Conservation (phyloP, 2,888 invertebrate species). For the Seira ritae region DNA sequence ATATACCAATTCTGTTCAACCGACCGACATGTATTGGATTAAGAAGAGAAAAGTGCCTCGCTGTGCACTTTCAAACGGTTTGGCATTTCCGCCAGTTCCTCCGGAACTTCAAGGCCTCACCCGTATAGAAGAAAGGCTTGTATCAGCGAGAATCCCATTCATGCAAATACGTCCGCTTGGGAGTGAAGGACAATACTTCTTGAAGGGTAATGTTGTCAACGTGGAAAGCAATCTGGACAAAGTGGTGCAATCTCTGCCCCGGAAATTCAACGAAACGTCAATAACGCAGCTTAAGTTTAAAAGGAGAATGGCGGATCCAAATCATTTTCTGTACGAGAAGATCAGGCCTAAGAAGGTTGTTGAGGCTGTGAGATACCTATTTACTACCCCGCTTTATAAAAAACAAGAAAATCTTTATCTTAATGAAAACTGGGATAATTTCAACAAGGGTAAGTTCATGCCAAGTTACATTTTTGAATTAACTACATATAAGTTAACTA, state of each 20-base stretch:
- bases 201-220: slow-evolving; percentile 52
- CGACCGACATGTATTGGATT: too few species aligned
- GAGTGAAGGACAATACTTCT: slow-evolving; percentile 32
- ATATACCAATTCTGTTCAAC: too few species aligned
- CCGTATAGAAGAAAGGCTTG: slow-evolving; percentile 46
- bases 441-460: too few species aligned
- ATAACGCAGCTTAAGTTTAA: slow-evolving; percentile 45
- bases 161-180: slow-evolving; percentile 43
- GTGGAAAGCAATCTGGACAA: slow-evolving; percentile 34
- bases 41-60: too few species aligned
- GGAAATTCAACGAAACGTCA: slow-evolving; percentile 30
- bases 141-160: slow-evolving; percentile 45
- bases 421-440: too few species aligned
- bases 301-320: slow-evolving; percentile 42
- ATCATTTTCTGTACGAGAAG: slow-evolving; percentile 47
- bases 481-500: too few species aligned
- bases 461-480: too few species aligned
- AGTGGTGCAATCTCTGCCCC: slow-evolving; percentile 31
- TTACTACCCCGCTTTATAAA: slow-evolving; percentile 31
- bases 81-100: slow-evolving; percentile 38
- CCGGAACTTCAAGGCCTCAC: slow-evolving; percentile 63
- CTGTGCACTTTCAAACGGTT: slow-evolving; percentile 53
- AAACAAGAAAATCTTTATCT: too few species aligned
- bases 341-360: slow-evolving; percentile 41
- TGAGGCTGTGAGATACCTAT: slow-evolving; percentile 62